Evolutionary conservation across 2,797 vertebrate genomes (phyloP).

Genomic region (Paratrypauchen microcephalus): DNA sequence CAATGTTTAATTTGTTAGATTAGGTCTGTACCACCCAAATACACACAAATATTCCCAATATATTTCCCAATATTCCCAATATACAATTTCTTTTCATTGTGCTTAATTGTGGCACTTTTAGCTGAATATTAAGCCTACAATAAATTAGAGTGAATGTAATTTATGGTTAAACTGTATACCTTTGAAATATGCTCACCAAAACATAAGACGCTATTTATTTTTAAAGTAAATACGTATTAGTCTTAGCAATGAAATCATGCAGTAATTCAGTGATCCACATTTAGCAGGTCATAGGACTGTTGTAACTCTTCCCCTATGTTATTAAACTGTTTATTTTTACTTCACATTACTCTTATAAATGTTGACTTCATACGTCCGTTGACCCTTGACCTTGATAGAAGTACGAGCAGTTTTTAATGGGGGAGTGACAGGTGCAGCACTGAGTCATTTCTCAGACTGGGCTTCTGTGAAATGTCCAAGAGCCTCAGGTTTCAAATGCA

Average conservation of each 20-base stretch:
- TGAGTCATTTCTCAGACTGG: not conserved
- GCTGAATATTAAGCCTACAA: not conserved
- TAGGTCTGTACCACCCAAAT: no score
- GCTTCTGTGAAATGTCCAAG: not conserved
- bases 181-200: no score
- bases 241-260: no score
- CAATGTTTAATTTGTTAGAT: not conserved
- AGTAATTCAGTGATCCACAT: no score
- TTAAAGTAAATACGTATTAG: no score
- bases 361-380: not conserved
- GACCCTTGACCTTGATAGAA: not conserved
- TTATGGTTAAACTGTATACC: no score
- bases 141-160: no score
- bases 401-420: not conserved
- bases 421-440: not conserved
- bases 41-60: no score
- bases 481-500: not conserved
- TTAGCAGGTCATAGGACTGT: not conserved
- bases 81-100: no score
- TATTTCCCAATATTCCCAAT: no score
- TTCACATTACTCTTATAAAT: not conserved
- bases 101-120: not conserved
- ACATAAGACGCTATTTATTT: no score
- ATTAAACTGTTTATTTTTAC: not conserved
- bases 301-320: not conserved